A percentile compares a stretch with the other conserved stretches of the same genome.
Conservation (phyloP, 1,140 invertebrate species). For the Harpegnathos saltator region DNA sequence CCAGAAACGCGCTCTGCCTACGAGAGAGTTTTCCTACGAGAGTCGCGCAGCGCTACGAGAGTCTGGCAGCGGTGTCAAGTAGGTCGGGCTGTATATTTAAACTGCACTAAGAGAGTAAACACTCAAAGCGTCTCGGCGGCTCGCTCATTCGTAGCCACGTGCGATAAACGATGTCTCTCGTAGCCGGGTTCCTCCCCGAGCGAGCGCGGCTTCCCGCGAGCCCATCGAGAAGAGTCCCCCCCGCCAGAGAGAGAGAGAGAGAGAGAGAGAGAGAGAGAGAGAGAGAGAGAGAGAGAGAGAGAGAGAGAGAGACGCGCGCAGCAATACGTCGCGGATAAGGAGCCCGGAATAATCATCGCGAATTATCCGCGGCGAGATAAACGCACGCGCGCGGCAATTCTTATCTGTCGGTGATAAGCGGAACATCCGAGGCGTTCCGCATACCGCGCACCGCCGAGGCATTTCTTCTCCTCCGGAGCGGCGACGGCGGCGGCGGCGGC, state of each 20-base stretch:
- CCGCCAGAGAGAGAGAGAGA: too few species aligned
- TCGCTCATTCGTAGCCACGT: constrained; percentile 18
- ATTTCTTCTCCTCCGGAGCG: not conserved
- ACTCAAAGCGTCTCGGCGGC: constrained; percentile 31
- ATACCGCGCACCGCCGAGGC: not conserved
- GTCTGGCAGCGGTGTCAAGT: constrained; percentile 32
- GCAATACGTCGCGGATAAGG: too few species aligned
- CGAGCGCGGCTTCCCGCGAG: not conserved
- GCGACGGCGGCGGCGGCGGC: too few species aligned
- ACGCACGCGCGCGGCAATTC: not conserved
- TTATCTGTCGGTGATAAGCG: constrained; percentile 18
- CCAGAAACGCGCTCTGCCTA: too few species aligned
- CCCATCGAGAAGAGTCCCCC: not conserved
- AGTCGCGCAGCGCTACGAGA: not conserved
- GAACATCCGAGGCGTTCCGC: not conserved
- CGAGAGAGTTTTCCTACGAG: constrained; percentile 28
- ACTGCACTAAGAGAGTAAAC: constrained; percentile 46
- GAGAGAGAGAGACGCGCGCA: too few species aligned
- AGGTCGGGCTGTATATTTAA: constrained; percentile 43
- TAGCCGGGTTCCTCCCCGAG: too few species aligned
- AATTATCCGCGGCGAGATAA: constrained; percentile 8
- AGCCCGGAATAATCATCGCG: constrained; percentile 8
- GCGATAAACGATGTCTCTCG: constrained; percentile 23
- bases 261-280: too few species aligned
- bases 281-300: too few species aligned